Evolutionary conservation across 2,113 vertebrate species (phyloP).

Genomic region (Bufo gargarizans): DNA sequence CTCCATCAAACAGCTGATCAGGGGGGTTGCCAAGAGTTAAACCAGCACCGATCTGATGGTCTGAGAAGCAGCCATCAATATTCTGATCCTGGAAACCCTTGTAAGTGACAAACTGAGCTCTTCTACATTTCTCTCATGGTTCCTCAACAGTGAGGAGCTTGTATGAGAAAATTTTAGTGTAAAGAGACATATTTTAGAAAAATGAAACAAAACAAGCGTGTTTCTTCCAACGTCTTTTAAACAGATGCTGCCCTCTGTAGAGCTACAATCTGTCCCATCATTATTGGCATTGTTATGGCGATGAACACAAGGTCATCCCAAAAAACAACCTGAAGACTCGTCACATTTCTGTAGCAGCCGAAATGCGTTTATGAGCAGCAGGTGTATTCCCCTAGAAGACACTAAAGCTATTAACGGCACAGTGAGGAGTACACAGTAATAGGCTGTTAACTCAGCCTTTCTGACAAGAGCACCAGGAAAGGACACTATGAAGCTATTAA

Average conservation of each 20-base stretch:
- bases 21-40: too few relatives aligned
- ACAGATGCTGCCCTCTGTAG: conserved; percentile 14
- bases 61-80: too few relatives aligned
- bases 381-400: conserved; percentile 71
- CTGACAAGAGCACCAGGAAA: conserved; percentile 68
- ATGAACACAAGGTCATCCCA: conserved; percentile 68
- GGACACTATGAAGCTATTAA: conserved; percentile 72
- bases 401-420: conserved; percentile 74
- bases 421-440: conserved; percentile 73
- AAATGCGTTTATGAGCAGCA: conserved; percentile 78
- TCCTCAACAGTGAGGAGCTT: neutral
- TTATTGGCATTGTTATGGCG: conserved; percentile 57
- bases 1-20: too few relatives aligned
- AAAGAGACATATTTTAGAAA: neutral
- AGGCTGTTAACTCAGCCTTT: conserved; percentile 70
- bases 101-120: too few relatives aligned
- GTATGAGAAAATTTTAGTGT: neutral
- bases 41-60: too few relatives aligned
- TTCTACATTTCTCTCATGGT: neutral
- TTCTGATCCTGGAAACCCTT: too few relatives aligned
- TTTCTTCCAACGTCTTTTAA: neutral
- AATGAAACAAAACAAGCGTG: neutral
- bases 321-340: conserved; percentile 67
- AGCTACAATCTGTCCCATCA: conserved; percentile 14
- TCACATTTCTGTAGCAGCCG: conserved; percentile 68